Conservation (phyloP, 1,140 invertebrate genomes). For the Triops longicaudatus region DNA sequence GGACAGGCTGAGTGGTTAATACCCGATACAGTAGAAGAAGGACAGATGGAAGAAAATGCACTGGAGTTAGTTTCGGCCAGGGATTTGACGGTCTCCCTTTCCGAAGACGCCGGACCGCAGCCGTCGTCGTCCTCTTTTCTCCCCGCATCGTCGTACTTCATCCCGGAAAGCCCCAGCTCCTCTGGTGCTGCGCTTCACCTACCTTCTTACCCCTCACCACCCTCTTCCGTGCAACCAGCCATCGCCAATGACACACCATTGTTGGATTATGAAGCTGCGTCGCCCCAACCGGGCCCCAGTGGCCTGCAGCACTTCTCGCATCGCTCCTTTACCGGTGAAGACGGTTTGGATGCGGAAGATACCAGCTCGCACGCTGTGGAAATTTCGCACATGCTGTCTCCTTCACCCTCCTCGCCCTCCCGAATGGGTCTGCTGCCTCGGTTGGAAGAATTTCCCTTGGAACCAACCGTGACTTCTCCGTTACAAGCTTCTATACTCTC, state of each 20-base stretch:
- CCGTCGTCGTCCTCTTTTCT: neutral
- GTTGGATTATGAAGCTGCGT: neutral
- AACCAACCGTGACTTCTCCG: neutral
- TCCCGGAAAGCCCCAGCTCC: neutral
- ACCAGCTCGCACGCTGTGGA: neutral
- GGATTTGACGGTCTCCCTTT: neutral
- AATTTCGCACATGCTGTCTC: neutral
- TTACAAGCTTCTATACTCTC: neutral
- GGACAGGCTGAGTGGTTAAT: neutral
- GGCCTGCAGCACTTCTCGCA: neutral
- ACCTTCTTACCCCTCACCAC: neutral
- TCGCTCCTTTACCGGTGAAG: neutral
- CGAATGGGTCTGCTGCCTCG: neutral
- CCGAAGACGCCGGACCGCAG: neutral
- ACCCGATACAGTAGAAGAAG: neutral
- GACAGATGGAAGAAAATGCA: neutral
- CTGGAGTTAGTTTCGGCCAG: neutral
- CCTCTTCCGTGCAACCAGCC: neutral
- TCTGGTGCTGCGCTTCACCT: neutral
- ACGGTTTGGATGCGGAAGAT: neutral
- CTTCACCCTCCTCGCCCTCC: neutral
- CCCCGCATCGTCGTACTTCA: neutral
- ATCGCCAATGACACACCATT: neutral
- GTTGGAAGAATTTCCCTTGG: neutral
- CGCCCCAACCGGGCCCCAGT: neutral